Base-by-base conservation (phyloP, 2,797 vertebrate genomes). In the Diplodus sargus region DNA sequence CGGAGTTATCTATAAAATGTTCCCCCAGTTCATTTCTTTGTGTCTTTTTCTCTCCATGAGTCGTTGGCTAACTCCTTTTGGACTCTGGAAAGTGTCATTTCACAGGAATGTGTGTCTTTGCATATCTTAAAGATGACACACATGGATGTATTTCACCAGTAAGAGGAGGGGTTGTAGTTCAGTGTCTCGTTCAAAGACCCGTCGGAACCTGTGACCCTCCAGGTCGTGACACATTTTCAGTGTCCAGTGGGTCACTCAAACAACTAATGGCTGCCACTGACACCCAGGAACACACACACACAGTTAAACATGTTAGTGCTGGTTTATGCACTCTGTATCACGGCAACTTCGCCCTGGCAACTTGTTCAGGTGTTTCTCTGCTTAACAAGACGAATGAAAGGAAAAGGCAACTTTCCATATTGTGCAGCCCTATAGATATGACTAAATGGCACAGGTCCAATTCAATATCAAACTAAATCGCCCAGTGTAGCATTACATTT, bases 101-200 rank as follows among this genome's bases (percentile, higher is more conserved):
- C 77, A 74, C 47, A 85, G 73, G 81, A 87, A 88, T 78, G 81
- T 60, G 71, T 62, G 68, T 78, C 65, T 61, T 60, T 64, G 79
- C 82, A 85, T 81, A 62, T 45, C 74, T 84, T 16, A 47, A 68
- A 51, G 68, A 84, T 84, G 87, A 87, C 80, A 87, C 82, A 59
- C 58, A 7, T 45, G 13, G 17, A 43, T 54, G 28, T 49, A 56
- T 81, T 82, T 63, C 62, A 70, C 34, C 34, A 53, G 60, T 25
- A 11, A 23, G 34, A 14, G 20, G 45, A 25, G 43, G 13, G 70
- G 73, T 15, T 39, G 30, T 4, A 54, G 60, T 39, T 85, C 34
- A 9, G 12, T 12, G 54, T 75, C 60, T 66, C 25, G 51, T 59
- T 71, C 52, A 70, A 61, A 79, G 62, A 63, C 68, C 49, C 16